phyloP scores from a whole-genome alignment of 2,113 vertebrate genomes.

The Pyxicephalus adspersus region DNA sequence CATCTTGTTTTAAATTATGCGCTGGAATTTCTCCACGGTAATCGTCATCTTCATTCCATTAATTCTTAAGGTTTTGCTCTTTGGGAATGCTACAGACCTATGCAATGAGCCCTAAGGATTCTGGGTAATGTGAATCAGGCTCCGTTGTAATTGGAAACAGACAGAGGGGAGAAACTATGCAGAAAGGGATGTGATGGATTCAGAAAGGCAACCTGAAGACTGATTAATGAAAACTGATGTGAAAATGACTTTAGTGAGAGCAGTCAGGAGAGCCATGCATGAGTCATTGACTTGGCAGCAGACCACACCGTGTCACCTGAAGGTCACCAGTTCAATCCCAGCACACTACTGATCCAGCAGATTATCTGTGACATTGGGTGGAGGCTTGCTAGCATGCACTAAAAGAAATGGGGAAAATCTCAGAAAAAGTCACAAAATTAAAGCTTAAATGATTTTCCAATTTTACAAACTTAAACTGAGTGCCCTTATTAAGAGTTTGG shows the following conservation, averaged over 20 bases:
- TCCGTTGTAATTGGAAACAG: slow-evolving; percentile 38
- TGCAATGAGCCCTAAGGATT: neutral
- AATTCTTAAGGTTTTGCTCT: neutral
- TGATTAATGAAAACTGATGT: slow-evolving; percentile 50
- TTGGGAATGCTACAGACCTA: neutral
- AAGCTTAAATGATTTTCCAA: no score
- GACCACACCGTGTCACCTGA: slow-evolving; percentile 16
- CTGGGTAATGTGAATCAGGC: slow-evolving; percentile 38
- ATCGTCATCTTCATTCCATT: neutral
- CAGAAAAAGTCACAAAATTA: no score
- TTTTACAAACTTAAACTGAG: no score
- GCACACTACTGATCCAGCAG: neutral
- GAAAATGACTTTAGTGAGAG: slow-evolving; percentile 25
- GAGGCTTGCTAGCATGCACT: neutral
- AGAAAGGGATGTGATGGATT: slow-evolving; percentile 42
- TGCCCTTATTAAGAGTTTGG: no score
- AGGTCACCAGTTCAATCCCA: slow-evolving; percentile 34
- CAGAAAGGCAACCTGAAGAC: slow-evolving; percentile 23
- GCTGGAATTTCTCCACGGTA: no score
- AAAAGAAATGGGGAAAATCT: neutral
- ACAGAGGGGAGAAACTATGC: neutral
- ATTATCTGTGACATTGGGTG: neutral
- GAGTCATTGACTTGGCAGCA: slow-evolving; percentile 39
- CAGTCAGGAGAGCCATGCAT: neutral
- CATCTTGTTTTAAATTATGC: no score